Conservation (phyloP, 2,113 vertebrate species). For the Fregata magnificens region DNA sequence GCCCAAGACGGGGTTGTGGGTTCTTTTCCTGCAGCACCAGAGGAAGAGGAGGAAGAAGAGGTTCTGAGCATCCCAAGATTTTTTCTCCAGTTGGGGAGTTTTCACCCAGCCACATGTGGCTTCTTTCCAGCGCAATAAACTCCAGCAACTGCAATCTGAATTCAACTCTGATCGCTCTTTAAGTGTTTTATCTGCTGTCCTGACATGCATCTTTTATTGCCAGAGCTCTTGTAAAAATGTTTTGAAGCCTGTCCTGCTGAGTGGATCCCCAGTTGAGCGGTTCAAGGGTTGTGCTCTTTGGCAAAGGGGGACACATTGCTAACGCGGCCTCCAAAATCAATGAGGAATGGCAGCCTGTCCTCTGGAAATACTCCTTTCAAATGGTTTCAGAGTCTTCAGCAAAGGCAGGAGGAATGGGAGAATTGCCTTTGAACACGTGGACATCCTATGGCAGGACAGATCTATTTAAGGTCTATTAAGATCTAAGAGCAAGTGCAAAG, state of each 20-base stretch:
- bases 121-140: not conserved
- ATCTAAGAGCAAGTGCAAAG: not conserved
- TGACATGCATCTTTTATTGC: not conserved
- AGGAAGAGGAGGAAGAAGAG: not conserved
- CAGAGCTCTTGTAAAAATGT: not conserved
- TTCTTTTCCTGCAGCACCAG: not conserved
- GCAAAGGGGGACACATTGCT: fast-evolving
- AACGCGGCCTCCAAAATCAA: not conserved
- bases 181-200: not conserved
- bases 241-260: not conserved
- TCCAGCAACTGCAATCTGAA: not conserved
- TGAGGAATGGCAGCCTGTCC: not conserved
- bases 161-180: fast-evolving
- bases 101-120: not conserved
- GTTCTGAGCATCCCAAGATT: not conserved
- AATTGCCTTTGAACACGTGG: not conserved
- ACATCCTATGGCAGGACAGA: not conserved
- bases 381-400: not conserved
- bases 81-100: not conserved
- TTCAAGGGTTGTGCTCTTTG: not conserved
- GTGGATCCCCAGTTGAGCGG: not conserved
- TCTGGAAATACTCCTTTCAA: conserved; percentile 18
- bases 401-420: not conserved
- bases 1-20: fast-evolving
- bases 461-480: not conserved